A percentile compares a stretch with the other conserved stretches of the same genome.
These are phyloP conservation scores for Etheostoma nigrum DNA, from an alignment of 2,797 vertebrate genomes.

Conservation along the genomic window DNA sequence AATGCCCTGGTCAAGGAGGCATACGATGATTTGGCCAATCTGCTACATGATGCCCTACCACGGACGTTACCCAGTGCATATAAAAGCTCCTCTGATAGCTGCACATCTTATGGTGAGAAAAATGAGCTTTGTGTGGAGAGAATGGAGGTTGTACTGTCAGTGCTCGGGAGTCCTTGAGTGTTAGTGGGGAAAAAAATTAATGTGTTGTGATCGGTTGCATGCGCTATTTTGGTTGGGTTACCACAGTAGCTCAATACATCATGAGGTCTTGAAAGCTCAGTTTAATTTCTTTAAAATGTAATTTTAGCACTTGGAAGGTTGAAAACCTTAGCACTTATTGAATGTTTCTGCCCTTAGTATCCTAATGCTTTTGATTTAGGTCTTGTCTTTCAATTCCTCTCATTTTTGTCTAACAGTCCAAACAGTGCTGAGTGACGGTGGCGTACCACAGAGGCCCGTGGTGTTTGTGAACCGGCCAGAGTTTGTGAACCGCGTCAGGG, in stretches of 20 bases:
- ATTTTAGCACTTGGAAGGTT: neutral
- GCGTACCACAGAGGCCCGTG: slow-evolving; percentile 94
- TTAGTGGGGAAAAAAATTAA: neutral
- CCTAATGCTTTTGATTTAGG: neutral
- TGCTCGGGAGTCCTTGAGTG: slow-evolving; percentile 8
- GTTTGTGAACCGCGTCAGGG: slow-evolving; percentile 87
- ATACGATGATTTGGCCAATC: slow-evolving; percentile 90
- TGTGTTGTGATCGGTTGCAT: neutral
- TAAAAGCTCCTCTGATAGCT: slow-evolving; percentile 82
- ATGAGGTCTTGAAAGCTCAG: neutral
- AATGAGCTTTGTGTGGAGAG: neutral
- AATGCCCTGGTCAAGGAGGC: slow-evolving; percentile 92
- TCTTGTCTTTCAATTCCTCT: neutral
- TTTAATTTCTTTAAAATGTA: neutral
- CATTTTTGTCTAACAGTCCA: slow-evolving; percentile 72
- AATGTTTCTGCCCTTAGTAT: neutral
- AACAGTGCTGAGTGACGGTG: slow-evolving; percentile 91
- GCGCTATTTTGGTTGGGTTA: neutral
- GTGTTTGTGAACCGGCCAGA: slow-evolving; percentile 92
- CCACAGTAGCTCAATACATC: neutral
- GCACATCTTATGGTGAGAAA: slow-evolving; percentile 87
- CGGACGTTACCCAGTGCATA: slow-evolving; percentile 71
- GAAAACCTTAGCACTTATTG: neutral
- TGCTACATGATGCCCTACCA: slow-evolving; percentile 88
- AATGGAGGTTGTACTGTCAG: slow-evolving; percentile 7